phyloP scores from a whole-genome alignment of 2,797 vertebrate genomes.

The Natrix natrix region DNA sequence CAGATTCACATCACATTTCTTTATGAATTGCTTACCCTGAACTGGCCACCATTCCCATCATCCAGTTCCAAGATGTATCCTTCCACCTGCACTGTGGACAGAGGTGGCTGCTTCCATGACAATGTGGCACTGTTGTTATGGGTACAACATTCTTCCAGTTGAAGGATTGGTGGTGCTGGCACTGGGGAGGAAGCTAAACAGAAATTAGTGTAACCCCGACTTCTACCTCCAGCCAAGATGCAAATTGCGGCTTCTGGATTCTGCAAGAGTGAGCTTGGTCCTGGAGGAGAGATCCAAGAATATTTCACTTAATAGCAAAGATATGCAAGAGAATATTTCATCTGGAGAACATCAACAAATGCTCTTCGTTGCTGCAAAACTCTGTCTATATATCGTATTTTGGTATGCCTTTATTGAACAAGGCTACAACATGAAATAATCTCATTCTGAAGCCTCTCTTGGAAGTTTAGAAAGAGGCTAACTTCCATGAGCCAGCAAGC shows the following conservation, averaged over 20 bases:
- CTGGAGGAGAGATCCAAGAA: neutral
- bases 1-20: neutral
- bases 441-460: neutral
- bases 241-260: neutral
- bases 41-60: constrained; percentile 91
- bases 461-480: neutral
- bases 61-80: constrained; percentile 98
- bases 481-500: neutral
- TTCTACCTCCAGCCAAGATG: constrained; percentile 16
- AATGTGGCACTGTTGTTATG: constrained; percentile 96
- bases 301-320: neutral
- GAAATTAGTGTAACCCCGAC: constrained; percentile 64
- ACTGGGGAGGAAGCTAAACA: constrained; percentile 83
- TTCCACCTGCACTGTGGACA: constrained; percentile 92
- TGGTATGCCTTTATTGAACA: neutral
- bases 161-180: constrained; percentile 92
- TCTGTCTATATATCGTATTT: neutral
- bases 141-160: constrained; percentile 96
- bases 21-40: constrained; percentile 79
- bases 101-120: constrained; percentile 97
- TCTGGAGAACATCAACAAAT: neutral
- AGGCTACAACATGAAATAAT: neutral
- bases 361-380: neutral
- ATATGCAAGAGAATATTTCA: neutral
- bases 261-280: neutral